Percentiles rank a stretch among this genome's conserved stretches.
Conservation (phyloP, 2,888 invertebrate species). For the Gari tellinella region DNA sequence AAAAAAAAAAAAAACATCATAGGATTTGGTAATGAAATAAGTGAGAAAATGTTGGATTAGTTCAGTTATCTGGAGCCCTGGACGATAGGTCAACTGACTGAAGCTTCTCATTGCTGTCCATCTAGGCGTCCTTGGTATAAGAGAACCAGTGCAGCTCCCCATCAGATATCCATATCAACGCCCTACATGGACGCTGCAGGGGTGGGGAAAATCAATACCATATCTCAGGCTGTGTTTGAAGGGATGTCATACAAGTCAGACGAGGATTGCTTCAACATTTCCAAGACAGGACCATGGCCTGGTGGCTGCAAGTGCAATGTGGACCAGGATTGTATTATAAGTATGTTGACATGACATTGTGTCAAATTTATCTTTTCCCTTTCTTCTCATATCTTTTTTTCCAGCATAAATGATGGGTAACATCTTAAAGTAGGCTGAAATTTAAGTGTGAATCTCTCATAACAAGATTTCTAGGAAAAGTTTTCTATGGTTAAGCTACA, state of each 20-base stretch:
- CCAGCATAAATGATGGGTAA: no score
- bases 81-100: no score
- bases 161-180: slow-evolving; percentile 84
- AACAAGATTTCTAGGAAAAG: no score
- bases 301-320: slow-evolving; percentile 84
- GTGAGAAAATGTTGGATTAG: no score
- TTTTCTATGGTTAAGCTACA: no score
- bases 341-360: slow-evolving; percentile 72
- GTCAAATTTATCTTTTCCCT: not conserved
- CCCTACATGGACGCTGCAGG: slow-evolving; percentile 85
- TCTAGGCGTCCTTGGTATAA: slow-evolving; percentile 84
- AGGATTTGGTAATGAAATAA: no score
- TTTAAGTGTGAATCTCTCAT: no score
- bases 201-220: slow-evolving; percentile 84
- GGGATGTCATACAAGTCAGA: slow-evolving; percentile 82
- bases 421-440: no score
- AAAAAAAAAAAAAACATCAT: no score
- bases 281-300: slow-evolving; percentile 75
- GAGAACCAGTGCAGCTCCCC: slow-evolving; percentile 82
- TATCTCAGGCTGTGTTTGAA: slow-evolving; percentile 85
- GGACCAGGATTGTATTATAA: slow-evolving; percentile 82
- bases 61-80: no score
- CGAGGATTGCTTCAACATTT: slow-evolving; percentile 74
- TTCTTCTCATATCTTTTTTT: not conserved
- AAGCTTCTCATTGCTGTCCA: no score